Evolutionary conservation across 2,797 vertebrate species (phyloP).

Genomic region (Intellagama lesueurii): DNA sequence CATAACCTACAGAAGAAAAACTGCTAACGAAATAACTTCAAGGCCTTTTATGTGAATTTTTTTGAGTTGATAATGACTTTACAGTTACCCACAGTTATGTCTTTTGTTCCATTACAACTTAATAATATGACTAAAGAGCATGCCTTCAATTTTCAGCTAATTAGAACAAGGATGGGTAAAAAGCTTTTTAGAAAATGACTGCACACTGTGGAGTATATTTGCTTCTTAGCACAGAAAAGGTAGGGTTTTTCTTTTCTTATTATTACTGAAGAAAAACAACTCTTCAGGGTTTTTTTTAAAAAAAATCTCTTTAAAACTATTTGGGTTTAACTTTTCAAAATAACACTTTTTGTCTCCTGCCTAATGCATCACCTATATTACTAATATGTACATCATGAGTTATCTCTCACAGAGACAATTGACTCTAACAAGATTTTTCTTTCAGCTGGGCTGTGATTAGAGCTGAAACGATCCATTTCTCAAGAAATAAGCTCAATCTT

Average conservation of each 20-base stretch:
- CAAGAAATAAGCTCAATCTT: constrained; percentile 9
- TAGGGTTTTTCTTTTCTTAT: background rate
- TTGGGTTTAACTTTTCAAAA: constrained; percentile 36
- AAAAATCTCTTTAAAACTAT: constrained; percentile 2
- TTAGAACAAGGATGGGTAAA: constrained; percentile 48
- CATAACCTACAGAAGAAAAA: constrained; percentile 2
- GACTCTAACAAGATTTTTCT: constrained; percentile 45
- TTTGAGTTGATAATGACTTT: constrained; percentile 45
- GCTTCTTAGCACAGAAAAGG: constrained; percentile 23
- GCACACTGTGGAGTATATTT: background rate
- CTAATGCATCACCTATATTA: constrained; percentile 51
- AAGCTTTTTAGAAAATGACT: constrained; percentile 44
- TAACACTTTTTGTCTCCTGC: constrained; percentile 20
- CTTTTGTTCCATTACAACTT: constrained; percentile 25
- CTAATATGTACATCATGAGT: background rate
- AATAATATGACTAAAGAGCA: constrained; percentile 43
- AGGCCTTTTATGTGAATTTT: constrained; percentile 29
- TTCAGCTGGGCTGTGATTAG: constrained; percentile 44
- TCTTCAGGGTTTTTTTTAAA: constrained; percentile 14
- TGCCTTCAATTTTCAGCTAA: constrained; percentile 50
- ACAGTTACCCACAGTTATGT: constrained; percentile 39
- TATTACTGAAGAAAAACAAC: constrained; percentile 18
- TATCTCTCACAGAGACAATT: constrained; percentile 33
- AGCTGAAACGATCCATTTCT: constrained; percentile 44
- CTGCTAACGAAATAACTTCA: background rate